Evolutionary conservation across 2,113 vertebrate genomes (phyloP), one percentile per base, ranked within the genome.

Genomic region (Cyprinodon variegatus): DNA sequence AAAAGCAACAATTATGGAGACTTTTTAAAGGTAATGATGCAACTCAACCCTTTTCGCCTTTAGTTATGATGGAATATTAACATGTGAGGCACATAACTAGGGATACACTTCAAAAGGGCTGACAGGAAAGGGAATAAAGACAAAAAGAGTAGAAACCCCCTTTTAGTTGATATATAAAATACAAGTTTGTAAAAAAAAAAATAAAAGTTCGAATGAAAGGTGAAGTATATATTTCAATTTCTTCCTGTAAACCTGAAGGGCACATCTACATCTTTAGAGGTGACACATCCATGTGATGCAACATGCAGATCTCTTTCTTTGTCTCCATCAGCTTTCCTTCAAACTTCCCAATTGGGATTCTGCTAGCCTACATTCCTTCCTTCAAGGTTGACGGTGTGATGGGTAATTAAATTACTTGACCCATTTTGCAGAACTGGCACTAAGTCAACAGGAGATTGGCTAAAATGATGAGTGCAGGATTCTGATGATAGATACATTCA

Each of bases 331-430:
- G n/a, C 62, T 78, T 77, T 83, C 76, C 77, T 83, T 82, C 74
- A 73, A 79, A 70, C 64, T 60, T 88, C 79, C 82, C 85, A 72
- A 89, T 88, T 91, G 88, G 90, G 86, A 92, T 90, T 91, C 91
- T 82, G 78, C 61, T 86, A 89, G 85, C 90, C 90, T 90, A 89
- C 77, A 92, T 93, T 88, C 79, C 59, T 63, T 65, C 74, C 76
- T 89, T 93, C 90, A 93, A 93, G 92, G 92, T 93, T 91, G 79
- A 36, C 79, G 50, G 84, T 83, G 84, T 83, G 85, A 86, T 78
- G 80, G 79, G 83, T 90, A 89, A 91, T 91, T 88, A 88, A 92
- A 93, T 93, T 86, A 91, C 85, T 90, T 83, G 88, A 87, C 90
- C 90, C 77, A 82, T 89, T 89, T 92, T 88, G 86, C 84, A 82